phyloP scores from a whole-genome alignment of 2,797 vertebrate genomes.

The Perodicticus potto region DNA sequence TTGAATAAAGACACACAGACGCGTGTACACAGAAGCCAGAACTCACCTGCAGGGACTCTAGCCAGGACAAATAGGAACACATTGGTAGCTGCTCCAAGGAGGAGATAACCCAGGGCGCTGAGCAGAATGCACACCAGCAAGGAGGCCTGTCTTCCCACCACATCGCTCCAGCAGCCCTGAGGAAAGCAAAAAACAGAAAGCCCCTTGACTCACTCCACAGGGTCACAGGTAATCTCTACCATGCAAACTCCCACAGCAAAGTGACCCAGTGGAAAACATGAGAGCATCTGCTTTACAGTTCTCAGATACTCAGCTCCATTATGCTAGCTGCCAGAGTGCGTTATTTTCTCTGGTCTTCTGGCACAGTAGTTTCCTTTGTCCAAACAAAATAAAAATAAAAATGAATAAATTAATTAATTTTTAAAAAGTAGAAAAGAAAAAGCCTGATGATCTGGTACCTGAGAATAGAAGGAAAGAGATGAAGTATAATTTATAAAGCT shows the following conservation, averaged over 20 bases:
- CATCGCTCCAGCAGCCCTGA: constrained; percentile 98
- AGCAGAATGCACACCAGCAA: constrained; percentile 94
- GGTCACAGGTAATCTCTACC: not conserved
- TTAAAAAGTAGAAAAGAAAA: not conserved
- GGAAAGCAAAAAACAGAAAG: constrained; percentile 52
- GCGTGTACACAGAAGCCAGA: rapidly evolving
- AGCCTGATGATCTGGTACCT: not conserved
- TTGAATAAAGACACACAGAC: not conserved
- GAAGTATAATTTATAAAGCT: not conserved
- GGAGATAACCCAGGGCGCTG: constrained; percentile 94
- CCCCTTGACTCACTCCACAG: not conserved
- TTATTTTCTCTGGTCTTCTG: not conserved
- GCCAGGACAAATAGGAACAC: constrained; percentile 94
- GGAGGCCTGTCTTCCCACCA: constrained; percentile 93
- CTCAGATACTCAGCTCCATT: not conserved
- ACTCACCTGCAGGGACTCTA: constrained; percentile 95
- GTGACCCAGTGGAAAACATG: not conserved
- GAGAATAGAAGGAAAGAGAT: not conserved
- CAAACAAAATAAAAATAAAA: not conserved
- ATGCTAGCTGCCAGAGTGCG: not conserved
- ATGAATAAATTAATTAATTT: not conserved
- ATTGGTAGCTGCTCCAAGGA: constrained; percentile 94
- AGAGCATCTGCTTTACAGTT: not conserved
- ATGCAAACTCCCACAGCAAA: rapidly evolving
- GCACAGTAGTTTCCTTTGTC: not conserved